phyloP scores from a whole-genome alignment of 2,113 vertebrate genomes.

The Phrynosoma blainvillii region DNA sequence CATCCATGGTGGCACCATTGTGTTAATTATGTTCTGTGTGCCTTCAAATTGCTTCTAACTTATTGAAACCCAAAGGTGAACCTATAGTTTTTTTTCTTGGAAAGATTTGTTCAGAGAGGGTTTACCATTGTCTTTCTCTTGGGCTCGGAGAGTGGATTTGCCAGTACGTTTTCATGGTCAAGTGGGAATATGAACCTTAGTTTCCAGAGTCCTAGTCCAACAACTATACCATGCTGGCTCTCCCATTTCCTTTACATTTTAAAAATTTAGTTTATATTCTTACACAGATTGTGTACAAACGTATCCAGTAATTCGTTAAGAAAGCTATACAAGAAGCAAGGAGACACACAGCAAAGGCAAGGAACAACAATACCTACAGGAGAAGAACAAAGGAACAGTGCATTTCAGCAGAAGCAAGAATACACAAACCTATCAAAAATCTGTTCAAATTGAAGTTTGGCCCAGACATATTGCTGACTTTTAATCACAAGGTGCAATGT shows the following conservation, averaged over 20 bases:
- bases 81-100: too few relatives aligned
- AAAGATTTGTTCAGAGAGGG: too few relatives aligned
- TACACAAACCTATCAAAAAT: neutral
- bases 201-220: too few relatives aligned
- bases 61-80: too few relatives aligned
- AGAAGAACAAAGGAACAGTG: neutral
- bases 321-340: neutral
- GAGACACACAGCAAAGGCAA: neutral
- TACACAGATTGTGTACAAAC: neutral
- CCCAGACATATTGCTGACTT: neutral
- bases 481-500: constrained; percentile 8
- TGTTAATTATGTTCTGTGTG: too few relatives aligned
- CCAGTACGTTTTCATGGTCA: too few relatives aligned
- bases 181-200: too few relatives aligned
- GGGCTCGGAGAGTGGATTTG: too few relatives aligned
- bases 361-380: neutral
- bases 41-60: too few relatives aligned
- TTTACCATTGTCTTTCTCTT: too few relatives aligned
- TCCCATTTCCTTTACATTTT: neutral
- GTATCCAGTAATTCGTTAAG: neutral
- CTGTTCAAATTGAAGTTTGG: constrained; percentile 2
- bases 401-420: constrained; percentile 2
- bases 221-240: too few relatives aligned
- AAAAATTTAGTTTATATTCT: neutral
- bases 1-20: neutral